Base-by-base conservation (phyloP, 2,113 vertebrate genomes). In the Chelonoidis abingdonii region DNA sequence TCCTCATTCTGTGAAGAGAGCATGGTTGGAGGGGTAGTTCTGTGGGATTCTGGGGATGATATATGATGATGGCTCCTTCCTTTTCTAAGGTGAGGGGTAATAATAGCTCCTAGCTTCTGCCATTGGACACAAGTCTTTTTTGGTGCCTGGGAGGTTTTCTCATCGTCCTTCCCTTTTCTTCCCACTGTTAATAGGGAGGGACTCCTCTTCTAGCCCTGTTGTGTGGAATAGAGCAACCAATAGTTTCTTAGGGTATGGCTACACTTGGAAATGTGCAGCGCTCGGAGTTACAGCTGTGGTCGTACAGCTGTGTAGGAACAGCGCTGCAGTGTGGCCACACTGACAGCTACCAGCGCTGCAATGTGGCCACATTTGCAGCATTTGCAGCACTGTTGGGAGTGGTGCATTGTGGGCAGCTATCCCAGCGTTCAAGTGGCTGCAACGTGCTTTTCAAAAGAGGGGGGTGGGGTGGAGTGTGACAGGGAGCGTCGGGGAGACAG, bases 51-150 rank as follows among this genome's bases (percentile, higher is more conserved):
- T 3, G 31, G 69, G 84, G 21, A 69, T 0, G 1, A 90, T 95
- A 93, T 78, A 10, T 91, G n/a, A 41, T 80, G 86, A 52, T 94
- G 86, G 85, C 49, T 95, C 90, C 82, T 83, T 8, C 90, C 93
- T n/a, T 72, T 1, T 35, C 31, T 19, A 69, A 69, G 13, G 6
- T 17, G 35, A n/a, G 8, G 62, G 31, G 16, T n/a, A 69, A 69
- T 69, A 35, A 35, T 65, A 65, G 31, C 29, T 17, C 62, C 31
- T 87, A 25, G 5, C 10, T 17, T 87, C 17, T 84, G 13, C 47
- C 83, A 91, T 93, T 27, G 5, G 13, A 44, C 38, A 5, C 2
- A 31, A 79, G 53, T 89, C 65, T 41, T 93, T 87, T 84, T 93
- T 5, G 31, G 87, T 84, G 8, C 25, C 27, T 31, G 57, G 14